phyloP scores from a whole-genome alignment of 1,140 invertebrate genomes.

The Archivesica marissinica region DNA sequence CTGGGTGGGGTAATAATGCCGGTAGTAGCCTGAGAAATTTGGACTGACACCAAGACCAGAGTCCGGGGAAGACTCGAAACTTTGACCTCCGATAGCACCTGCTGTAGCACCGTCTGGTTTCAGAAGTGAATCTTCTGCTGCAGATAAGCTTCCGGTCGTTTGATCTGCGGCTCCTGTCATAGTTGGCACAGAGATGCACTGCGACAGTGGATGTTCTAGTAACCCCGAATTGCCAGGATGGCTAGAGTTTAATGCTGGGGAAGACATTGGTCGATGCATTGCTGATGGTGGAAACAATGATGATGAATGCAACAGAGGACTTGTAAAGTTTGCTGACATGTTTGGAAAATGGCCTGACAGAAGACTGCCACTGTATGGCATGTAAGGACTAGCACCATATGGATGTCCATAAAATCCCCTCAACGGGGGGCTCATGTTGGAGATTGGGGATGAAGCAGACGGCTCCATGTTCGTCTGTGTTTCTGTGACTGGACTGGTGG shows the following conservation, averaged over 20 bases:
- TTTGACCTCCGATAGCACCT: constrained; percentile 17
- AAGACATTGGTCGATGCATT: constrained; percentile 22
- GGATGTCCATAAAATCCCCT: constrained; percentile 36
- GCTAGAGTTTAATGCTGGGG: not conserved
- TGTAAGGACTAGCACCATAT: constrained; percentile 46
- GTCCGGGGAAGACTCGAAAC: constrained; percentile 21
- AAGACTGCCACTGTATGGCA: constrained; percentile 34
- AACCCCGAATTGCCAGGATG: not conserved
- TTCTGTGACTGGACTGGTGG: not conserved
- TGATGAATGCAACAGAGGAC: constrained; percentile 26
- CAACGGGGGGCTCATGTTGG: constrained; percentile 33
- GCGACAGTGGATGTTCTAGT: constrained; percentile 1
- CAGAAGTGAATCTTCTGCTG: not conserved
- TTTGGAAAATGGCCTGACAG: constrained; percentile 22
- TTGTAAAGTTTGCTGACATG: not conserved
- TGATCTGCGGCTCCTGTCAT: not conserved
- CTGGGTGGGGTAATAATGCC: constrained; percentile 14
- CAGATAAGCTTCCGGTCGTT: not conserved
- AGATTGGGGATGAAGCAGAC: not conserved
- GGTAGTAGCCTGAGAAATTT: constrained; percentile 15
- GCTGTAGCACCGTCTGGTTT: not conserved
- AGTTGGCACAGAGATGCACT: constrained; percentile 2
- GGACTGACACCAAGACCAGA: constrained; percentile 42
- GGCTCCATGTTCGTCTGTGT: not conserved
- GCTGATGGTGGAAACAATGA: constrained; percentile 20